Evolutionary conservation across 2,888 invertebrate genomes (phyloP), one percentile per base, ranked within the genome.

Genomic region (Drosophila pegasa): DNA sequence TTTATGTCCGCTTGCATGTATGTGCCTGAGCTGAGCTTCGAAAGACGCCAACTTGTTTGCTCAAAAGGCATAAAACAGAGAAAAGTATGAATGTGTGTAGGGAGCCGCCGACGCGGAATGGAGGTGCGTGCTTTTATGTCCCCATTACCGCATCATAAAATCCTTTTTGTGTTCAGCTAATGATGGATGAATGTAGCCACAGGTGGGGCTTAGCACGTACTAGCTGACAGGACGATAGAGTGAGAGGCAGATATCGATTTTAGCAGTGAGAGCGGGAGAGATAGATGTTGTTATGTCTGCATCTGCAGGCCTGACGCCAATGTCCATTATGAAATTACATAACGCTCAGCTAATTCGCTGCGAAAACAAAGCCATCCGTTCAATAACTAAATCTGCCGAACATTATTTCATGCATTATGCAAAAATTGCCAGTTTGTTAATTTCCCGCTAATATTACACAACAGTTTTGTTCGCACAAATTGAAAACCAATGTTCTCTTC

Each of bases 101-200:
- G 9, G 12, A 12, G 9, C 12, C 16, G 16, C 9, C 25, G 45
- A 25, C 47, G 38, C 29, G 14, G 40, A 41, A 55, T 27, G 41
- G 57, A 59, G 67, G 51, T 80, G 74, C 67, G 77, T 69, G 78
- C 67, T 87, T 78, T 80, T 83, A 83, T 83, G 69, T 75, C 64
- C 62, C 82, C 85, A 86, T 86, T 88, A 86, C 87, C 89, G 85
- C 89, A 70, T 81, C 85, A 85, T 86, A 88, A 86, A 86, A 86
- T 85, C 87, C 88, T 84, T 87, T 88, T 86, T 88, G 89, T 87
- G 71, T 77, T 85, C 81, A 84, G 87, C 85, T 86, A 86, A 88
- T 86, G 85, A 87, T 85, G 88, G 76, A 81, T 88, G 89, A 79
- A 77, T 77, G 69, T 72, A 72, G 72, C 81, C 87, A 81, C 85